Evolutionary conservation across 2,113 vertebrate genomes (phyloP), one percentile per base, ranked within the genome.

Genomic region (Ctenomys sociabilis): DNA sequence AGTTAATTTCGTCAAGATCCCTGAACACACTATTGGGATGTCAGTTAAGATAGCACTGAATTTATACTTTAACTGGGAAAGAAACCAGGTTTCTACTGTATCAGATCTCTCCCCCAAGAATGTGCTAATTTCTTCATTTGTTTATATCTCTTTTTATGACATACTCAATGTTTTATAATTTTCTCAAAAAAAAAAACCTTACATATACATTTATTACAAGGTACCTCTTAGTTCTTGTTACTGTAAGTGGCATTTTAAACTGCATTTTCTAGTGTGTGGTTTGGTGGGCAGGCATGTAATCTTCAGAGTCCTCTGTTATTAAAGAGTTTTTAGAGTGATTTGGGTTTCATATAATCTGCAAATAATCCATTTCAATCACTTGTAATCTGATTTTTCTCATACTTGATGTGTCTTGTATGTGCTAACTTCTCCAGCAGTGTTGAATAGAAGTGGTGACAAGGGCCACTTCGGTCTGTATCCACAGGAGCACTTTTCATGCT

Each of bases 111-210:
- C 6, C 40, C 73, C 26, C 10, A 9, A 35, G 32, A 82, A 75
- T 22, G 10, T 66, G 32, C 45, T 66, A 73, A 59, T 82, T 49
- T 72, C 45, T 61, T 59, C 57, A 35, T 66, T 93, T 93, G 63
- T 72, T 90, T 90, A 45, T 16, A 37, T 84, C 54, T 61, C 43
- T 63, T 90, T 81, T 96, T 49, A 49, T 86, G 82, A 61, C 83
- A 45, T 49, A 35, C 5, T 66, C 21, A 30, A n/a, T 82, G 2
- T 49, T 75, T 64, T 83, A 7, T 49, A 28, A 30, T 87, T 94
- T 83, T 91, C 66, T 83, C 21, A 52, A 30, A 30, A 70, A n/a
- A 52, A 77, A 77, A 85, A 12, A 0, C 26, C 40, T 83, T 37
- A 49, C 17, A 7, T 6, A 9, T 26, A 68, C 43, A 32, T 64